Percentiles rank a stretch among this genome's conserved stretches.
phyloP scores from a whole-genome alignment of 2,888 invertebrate genomes.

The Quadriops clusia region DNA sequence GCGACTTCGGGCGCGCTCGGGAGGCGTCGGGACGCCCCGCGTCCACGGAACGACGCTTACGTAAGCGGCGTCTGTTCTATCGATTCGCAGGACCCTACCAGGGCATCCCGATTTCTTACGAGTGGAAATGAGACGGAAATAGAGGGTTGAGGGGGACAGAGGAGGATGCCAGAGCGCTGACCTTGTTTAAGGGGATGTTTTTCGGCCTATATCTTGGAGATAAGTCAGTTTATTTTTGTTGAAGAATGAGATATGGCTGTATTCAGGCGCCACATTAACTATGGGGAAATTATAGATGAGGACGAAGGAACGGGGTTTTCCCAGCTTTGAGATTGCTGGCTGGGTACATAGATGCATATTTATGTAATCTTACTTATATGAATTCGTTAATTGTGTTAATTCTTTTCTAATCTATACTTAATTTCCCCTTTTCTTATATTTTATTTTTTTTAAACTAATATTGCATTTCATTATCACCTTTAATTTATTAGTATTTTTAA shows the following conservation, averaged over 20 bases:
- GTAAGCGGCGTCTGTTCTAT: slow-evolving; percentile 38
- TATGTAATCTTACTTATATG: too few species aligned
- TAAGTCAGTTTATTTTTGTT: slow-evolving; percentile 34
- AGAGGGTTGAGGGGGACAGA: slow-evolving; percentile 9
- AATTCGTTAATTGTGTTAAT: too few species aligned
- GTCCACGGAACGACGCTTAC: slow-evolving; percentile 32
- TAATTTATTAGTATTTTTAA: too few species aligned
- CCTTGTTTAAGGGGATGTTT: slow-evolving; percentile 32
- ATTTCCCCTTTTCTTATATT: too few species aligned
- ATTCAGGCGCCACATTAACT: slow-evolving; percentile 31
- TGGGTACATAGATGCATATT: too few species aligned
- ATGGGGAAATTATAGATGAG: too few species aligned
- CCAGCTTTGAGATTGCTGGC: too few species aligned
- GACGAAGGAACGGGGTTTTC: too few species aligned
- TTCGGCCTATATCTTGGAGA: slow-evolving; percentile 21
- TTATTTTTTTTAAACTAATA: too few species aligned
- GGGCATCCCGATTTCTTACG: slow-evolving; percentile 8
- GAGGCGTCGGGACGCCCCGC: slow-evolving; percentile 30
- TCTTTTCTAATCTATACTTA: too few species aligned
- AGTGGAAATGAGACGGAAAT: slow-evolving; percentile 7
- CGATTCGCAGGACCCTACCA: slow-evolving; percentile 24
- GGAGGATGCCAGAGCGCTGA: slow-evolving; percentile 22
- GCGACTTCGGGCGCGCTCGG: slow-evolving; percentile 33
- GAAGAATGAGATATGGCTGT: slow-evolving; percentile 31
- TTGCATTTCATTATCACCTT: too few species aligned